Evolutionary conservation across 1,140 invertebrate species (phyloP).

Genomic region (Philotrypesis tridentata): DNA sequence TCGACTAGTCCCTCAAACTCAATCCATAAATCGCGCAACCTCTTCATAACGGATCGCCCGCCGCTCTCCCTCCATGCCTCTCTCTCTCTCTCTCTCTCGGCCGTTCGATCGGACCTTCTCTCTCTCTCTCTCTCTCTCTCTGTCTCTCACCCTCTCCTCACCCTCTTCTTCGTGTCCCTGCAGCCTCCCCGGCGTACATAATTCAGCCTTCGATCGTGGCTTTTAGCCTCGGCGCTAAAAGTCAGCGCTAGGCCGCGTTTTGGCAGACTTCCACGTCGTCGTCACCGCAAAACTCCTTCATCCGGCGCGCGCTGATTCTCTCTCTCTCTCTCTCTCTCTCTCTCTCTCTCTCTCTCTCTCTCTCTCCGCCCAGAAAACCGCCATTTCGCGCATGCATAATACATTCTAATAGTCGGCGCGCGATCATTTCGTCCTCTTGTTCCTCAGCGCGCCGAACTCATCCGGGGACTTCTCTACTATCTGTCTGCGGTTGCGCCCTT

Average conservation of each 20-base stretch:
- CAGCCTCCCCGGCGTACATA: background rate
- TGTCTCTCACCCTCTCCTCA: too few relatives aligned
- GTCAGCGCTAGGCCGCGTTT: conserved; percentile 32
- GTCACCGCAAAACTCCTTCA: conserved; percentile 72
- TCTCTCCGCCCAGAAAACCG: conserved; percentile 56
- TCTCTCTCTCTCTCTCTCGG: too few relatives aligned
- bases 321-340: too few relatives aligned
- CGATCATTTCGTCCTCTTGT: conserved; percentile 57
- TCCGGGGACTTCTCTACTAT: background rate
- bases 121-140: background rate
- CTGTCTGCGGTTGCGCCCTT: background rate
- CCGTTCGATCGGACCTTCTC: background rate
- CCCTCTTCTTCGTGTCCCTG: too few relatives aligned
- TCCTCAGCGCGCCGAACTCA: conserved; percentile 17
- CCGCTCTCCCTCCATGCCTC: too few relatives aligned
- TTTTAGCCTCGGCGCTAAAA: conserved; percentile 10
- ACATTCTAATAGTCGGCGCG: conserved; percentile 63
- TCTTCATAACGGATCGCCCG: background rate
- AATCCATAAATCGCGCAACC: background rate
- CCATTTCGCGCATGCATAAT: conserved; percentile 63
- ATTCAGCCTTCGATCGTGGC: conserved; percentile 2
- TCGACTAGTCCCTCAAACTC: background rate
- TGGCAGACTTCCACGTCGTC: conserved; percentile 70
- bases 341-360: too few relatives aligned
- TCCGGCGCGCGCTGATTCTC: conserved; percentile 67